Evolutionary conservation across 2,888 invertebrate species (phyloP), one percentile per base, ranked within the genome.

Genomic region (Carpatolechia fugitivella): DNA sequence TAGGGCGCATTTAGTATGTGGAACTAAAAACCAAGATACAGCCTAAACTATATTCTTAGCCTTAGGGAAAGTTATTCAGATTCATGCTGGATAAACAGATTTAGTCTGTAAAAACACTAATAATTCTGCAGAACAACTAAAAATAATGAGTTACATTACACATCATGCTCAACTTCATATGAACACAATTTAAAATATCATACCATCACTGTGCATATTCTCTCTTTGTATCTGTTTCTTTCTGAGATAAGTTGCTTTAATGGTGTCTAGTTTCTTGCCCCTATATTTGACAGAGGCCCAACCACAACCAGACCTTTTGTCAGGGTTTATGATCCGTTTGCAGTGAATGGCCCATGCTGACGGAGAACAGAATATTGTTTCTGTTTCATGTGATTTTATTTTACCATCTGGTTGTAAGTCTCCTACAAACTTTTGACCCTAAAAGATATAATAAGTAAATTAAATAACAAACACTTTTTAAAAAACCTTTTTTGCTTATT

Each of bases 261-360:
- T 97, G 3, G 95, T 94, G 78, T 97, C 97, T 71, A 98, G 82
- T 80, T 97, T 97, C 72, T 95, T 95, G 0, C 96, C 97, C 75
- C 93, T 94, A 72, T 97, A 97, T 72, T 96, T 95, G 33, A 97
- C 97, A 1, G 97, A 96, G 1, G 97, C 97, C 97, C 98, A 97
- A 1, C 97, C 97, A 86, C 97, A 97, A 1, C 97, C 97, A 36
- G 97, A 97, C 71, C 97, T 95, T 80, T 97, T 97, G 60, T 96
- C 95, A 0, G 97, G 97, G 82, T 97, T 97, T 51, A 97, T 96
- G 56, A 97, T 95, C 63, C 96, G 92, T 77, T 97, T 97, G 74
- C 97, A 97, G 74, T 97, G 95, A 78, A 96, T 95, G 0, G 97
- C 97, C 97, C 97, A 98, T 1, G 97, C 96, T 68, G 96, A 97